phyloP scores from a whole-genome alignment of 2,888 invertebrate species.

The Drosophila demipolita region DNA sequence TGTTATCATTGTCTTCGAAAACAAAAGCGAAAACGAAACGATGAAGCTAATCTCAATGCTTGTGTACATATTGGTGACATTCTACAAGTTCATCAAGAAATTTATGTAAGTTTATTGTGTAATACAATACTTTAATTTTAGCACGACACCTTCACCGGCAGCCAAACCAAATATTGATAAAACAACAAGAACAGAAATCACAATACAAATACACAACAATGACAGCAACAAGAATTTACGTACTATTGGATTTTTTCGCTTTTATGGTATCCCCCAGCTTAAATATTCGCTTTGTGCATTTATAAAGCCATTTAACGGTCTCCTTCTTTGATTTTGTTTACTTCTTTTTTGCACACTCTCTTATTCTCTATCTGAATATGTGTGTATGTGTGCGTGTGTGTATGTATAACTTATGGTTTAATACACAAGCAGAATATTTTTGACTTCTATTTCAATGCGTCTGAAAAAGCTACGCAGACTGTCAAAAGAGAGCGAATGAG shows the following conservation, averaged over 20 bases:
- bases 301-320: constrained; percentile 18
- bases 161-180: constrained; percentile 46
- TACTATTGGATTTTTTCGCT: constrained; percentile 31
- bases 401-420: constrained; percentile 28
- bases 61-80: constrained; percentile 64
- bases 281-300: constrained; percentile 25
- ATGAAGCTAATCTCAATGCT: constrained; percentile 75
- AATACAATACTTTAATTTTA: constrained; percentile 28
- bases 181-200: constrained; percentile 36
- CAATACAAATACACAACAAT: constrained; percentile 11
- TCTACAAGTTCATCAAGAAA: constrained; percentile 75
- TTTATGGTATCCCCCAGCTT: constrained; percentile 25
- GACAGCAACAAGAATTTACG: constrained; percentile 23
- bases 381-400: constrained; percentile 1
- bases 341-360: not conserved
- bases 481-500: constrained; percentile 8
- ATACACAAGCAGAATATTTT: constrained; percentile 30
- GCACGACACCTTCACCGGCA: not conserved
- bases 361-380: not conserved
- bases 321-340: constrained; percentile 39
- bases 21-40: constrained; percentile 5
- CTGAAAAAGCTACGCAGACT: constrained; percentile 19
- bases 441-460: constrained; percentile 28
- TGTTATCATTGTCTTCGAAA: constrained; percentile 8
- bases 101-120: constrained; percentile 63